Conservation (phyloP, 2,797 vertebrate genomes). For the Phyllotis vaccarum region DNA sequence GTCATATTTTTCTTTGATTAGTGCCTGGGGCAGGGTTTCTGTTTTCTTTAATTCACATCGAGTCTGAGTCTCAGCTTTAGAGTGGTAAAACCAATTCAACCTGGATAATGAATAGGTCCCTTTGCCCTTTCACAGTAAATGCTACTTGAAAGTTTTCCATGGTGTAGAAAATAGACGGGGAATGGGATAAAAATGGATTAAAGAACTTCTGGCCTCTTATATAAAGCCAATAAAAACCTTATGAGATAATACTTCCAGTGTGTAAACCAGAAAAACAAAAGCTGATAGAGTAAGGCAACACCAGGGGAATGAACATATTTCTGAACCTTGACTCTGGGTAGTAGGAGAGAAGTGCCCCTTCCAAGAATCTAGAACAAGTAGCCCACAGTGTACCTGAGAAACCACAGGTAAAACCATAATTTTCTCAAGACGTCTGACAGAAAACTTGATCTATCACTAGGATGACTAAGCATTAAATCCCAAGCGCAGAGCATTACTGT, state of each 20-base stretch:
- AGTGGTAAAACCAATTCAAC: slow-evolving; percentile 8
- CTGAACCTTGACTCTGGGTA: background rate
- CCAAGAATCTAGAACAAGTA: background rate
- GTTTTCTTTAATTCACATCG: slow-evolving; percentile 63
- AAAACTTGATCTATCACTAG: background rate
- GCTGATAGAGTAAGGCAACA: background rate
- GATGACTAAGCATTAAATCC: background rate
- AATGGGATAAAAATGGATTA: background rate
- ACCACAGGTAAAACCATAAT: background rate
- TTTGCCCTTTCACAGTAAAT: slow-evolving; percentile 34
- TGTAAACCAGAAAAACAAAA: background rate
- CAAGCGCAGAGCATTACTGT: background rate
- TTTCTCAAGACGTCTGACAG: background rate
- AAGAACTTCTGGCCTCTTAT: slow-evolving; percentile 15
- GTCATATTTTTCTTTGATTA: slow-evolving; percentile 57
- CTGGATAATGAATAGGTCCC: background rate
- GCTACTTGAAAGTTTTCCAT: background rate
- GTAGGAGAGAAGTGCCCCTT: background rate
- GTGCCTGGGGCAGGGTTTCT: slow-evolving; percentile 36
- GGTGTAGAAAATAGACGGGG: slow-evolving; percentile 1
- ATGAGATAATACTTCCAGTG: background rate
- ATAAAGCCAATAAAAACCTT: background rate
- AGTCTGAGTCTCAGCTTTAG: slow-evolving; percentile 32
- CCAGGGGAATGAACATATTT: background rate
- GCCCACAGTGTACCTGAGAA: background rate